Base-by-base conservation (phyloP, 2,888 invertebrate genomes). In the Creontiades dilutus region DNA sequence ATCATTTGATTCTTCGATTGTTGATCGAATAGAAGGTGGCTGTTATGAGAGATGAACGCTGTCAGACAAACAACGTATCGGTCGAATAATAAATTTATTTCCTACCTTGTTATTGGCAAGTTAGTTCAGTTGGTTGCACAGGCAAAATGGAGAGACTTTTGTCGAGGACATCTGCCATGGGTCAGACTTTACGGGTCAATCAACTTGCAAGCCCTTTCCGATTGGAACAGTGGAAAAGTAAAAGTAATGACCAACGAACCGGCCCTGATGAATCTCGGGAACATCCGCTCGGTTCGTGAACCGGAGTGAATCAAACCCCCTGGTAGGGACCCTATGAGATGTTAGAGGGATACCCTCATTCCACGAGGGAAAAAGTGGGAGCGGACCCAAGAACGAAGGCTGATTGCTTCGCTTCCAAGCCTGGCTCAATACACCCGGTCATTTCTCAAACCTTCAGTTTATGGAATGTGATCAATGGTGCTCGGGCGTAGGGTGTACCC, bases 381-480 rank as follows among this genome's bases (percentile, higher is more conserved):
- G 57, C 28, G 37, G 82, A 14, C 82, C 82, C 82, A 85, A 85
- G 85, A 57, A 85, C 57, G 48, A 75, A 19, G 55, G 76, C 78
- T 88, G 88, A 88, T 88, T 88, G 88, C 88, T 88, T 88, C 78
- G 46, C 55, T 28, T 47, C 68, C 86, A 46, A 86, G 68, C 78
- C 76, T 52, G 80, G 88, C 88, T 89, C 89, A 75, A 89, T 89
- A 89, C 82, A 82, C 14, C 61, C 89, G 84, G 84, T 89, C 89
- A 82, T 89, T 89, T 89, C 68, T 89, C 89, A 89, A 88, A 89
- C 52, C 89, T 88, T 52, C 89, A 84, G 82, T 75, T 89, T 89
- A 89, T 89, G 82, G 89, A 82, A 89, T 84, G 84, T 84, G 89
- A 89, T 89, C 89, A 89, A 89, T 89, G 89, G 48, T 78, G 47